phyloP scores from a whole-genome alignment of 2,888 invertebrate genomes.

The Microdon myrmicae region DNA sequence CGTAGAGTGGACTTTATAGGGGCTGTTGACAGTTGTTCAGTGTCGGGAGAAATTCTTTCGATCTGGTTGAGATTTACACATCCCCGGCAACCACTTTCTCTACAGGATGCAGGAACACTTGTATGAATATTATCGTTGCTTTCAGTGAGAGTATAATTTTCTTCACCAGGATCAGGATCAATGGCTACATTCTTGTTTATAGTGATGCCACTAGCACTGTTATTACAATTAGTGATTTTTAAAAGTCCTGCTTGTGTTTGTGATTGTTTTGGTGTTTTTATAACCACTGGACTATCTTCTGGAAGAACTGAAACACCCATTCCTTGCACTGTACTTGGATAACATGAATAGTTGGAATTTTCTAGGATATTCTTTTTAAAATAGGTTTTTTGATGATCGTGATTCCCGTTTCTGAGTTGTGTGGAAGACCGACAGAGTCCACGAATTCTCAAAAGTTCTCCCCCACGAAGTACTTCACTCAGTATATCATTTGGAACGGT shows the following conservation, averaged over 20 bases:
- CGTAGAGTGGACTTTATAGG: slow-evolving; percentile 31
- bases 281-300: slow-evolving; percentile 65
- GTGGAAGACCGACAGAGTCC: slow-evolving; percentile 76
- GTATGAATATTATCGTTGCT: slow-evolving; percentile 26
- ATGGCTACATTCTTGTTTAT: slow-evolving; percentile 67
- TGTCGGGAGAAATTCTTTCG: slow-evolving; percentile 5
- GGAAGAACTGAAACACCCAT: slow-evolving; percentile 63
- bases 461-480: slow-evolving; percentile 82
- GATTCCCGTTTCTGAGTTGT: slow-evolving; percentile 39
- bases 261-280: slow-evolving; percentile 62
- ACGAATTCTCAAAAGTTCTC: slow-evolving; percentile 82
- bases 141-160: slow-evolving; percentile 45
- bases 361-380: slow-evolving; percentile 21
- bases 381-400: slow-evolving; percentile 54
- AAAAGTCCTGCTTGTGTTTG: slow-evolving; percentile 58
- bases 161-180: slow-evolving; percentile 59
- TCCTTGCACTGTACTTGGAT: slow-evolving; percentile 56
- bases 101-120: slow-evolving; percentile 15
- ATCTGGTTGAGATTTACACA: slow-evolving; percentile 20
- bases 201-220: slow-evolving; percentile 57
- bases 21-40: slow-evolving; percentile 2
- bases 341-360: slow-evolving; percentile 30
- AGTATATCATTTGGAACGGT: slow-evolving; percentile 87
- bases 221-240: slow-evolving; percentile 46
- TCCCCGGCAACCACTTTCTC: slow-evolving; percentile 32